Percentiles rank a stretch among this genome's conserved stretches.
phyloP scores from a whole-genome alignment of 2,888 invertebrate genomes.

The Eilema caniola region DNA sequence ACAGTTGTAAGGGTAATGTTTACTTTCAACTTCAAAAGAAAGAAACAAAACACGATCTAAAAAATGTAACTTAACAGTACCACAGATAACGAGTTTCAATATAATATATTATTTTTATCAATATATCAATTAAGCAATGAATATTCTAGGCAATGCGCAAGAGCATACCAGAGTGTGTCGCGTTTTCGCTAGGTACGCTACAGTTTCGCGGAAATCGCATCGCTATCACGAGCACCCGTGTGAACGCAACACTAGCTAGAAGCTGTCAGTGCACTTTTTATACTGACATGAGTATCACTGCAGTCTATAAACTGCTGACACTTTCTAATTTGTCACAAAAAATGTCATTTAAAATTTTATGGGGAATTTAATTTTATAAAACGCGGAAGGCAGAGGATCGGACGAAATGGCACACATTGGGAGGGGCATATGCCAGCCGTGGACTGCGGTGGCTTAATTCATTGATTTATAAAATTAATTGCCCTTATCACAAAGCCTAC shows the following conservation, averaged over 20 bases:
- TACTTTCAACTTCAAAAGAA: not conserved
- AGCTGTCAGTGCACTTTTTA: conserved; percentile 65
- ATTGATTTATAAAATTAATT: too few relatives aligned
- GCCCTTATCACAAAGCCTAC: too few relatives aligned
- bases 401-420: too few relatives aligned
- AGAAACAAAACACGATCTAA: not conserved
- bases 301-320: conserved; percentile 37
- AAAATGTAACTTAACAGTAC: not conserved
- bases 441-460: too few relatives aligned
- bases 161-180: conserved; percentile 55
- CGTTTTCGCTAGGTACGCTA: conserved; percentile 65
- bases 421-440: too few relatives aligned
- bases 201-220: conserved; percentile 70
- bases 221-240: conserved; percentile 61
- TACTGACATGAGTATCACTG: conserved; percentile 40
- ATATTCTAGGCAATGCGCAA: conserved; percentile 6
- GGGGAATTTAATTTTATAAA: too few relatives aligned
- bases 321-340: conserved; percentile 45
- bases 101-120: too few relatives aligned
- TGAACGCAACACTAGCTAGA: conserved; percentile 62
- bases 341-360: conserved; percentile 2
- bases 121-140: too few relatives aligned
- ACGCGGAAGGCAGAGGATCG: too few relatives aligned
- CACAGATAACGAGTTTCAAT: not conserved
- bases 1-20: too few relatives aligned